phyloP scores from a whole-genome alignment of 92 coral and sea anemone species.

The Actinernus sp. region DNA sequence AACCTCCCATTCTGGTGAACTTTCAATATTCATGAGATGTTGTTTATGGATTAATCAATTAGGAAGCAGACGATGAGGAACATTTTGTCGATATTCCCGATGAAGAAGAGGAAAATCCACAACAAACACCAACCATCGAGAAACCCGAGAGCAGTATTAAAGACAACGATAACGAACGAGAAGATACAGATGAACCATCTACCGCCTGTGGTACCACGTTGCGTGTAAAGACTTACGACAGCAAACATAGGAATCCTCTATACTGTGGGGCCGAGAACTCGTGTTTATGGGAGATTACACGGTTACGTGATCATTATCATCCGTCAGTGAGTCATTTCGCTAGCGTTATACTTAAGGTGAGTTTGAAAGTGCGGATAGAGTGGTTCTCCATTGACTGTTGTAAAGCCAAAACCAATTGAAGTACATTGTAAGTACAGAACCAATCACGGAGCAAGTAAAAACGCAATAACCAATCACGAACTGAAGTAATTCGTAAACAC shows the following conservation, averaged over 20 bases:
- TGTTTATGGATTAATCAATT: not conserved
- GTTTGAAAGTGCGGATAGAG: too few relatives aligned
- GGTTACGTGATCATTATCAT: conserved; percentile 85
- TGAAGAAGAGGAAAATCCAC: conserved; percentile 1
- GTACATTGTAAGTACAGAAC: too few relatives aligned
- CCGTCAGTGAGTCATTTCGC: conserved; percentile 94
- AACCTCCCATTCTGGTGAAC: too few relatives aligned
- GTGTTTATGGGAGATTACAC: conserved; percentile 89
- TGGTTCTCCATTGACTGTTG: too few relatives aligned
- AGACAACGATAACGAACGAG: conserved; percentile 12
- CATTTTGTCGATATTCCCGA: conserved; percentile 82
- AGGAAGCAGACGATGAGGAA: conserved; percentile 97
- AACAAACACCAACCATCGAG: conserved; percentile 13
- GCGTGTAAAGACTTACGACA: conserved; percentile 51
- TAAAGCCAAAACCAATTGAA: too few relatives aligned
- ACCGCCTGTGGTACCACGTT: conserved; percentile 1
- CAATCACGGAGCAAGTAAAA: too few relatives aligned
- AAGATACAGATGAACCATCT: not conserved
- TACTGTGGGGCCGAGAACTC: conserved; percentile 89
- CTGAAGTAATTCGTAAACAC: too few relatives aligned
- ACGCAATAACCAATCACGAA: too few relatives aligned
- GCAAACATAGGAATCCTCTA: conserved; percentile 80
- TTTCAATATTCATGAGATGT: not conserved
- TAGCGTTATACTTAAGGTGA: conserved; percentile 72
- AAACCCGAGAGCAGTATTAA: not conserved